These are phyloP conservation scores for Opisthograptis luteolata DNA, from an alignment of 2,888 invertebrate genomes.

Conservation along the genomic window DNA sequence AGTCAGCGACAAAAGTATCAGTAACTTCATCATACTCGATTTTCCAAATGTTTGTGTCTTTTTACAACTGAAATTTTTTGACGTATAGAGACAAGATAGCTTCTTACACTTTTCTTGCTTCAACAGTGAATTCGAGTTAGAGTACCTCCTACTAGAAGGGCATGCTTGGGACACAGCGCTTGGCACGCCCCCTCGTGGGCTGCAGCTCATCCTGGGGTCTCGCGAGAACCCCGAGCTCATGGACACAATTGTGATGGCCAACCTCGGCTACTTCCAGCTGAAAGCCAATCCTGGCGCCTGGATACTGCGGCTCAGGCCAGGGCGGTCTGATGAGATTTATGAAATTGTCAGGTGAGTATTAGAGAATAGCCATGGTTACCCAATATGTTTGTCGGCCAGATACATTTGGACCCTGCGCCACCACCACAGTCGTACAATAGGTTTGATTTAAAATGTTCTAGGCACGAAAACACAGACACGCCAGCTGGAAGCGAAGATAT, in stretches of 20 bases:
- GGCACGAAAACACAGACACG: constrained; percentile 91
- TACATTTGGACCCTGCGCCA: too few species aligned
- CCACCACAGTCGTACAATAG: too few species aligned
- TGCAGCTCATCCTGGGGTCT: constrained; percentile 98
- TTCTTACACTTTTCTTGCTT: too few species aligned
- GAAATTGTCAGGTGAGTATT: constrained; percentile 91
- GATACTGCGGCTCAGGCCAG: constrained; percentile 94
- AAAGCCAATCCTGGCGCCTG: constrained; percentile 99
- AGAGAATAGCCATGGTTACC: not conserved
- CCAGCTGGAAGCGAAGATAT: constrained; percentile 88
- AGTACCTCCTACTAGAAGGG: constrained; percentile 95
- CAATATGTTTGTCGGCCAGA: too few species aligned
- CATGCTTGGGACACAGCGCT: constrained; percentile 97
- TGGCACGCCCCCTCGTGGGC: constrained; percentile 97
- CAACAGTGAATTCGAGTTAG: constrained; percentile 97
- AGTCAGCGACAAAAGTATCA: too few species aligned
- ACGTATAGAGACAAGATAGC: too few species aligned
- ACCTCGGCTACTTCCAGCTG: constrained; percentile 97
- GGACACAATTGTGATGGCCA: constrained; percentile 99
- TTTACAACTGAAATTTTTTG: too few species aligned
- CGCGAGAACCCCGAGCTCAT: constrained; percentile 90
- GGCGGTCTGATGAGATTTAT: constrained; percentile 97
- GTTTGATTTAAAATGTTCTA: constrained; percentile 49
- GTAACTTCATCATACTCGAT: too few species aligned
- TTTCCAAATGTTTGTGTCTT: too few species aligned